phyloP scores from a whole-genome alignment of 2,888 invertebrate species.

The Stenolophus ochropezus region DNA sequence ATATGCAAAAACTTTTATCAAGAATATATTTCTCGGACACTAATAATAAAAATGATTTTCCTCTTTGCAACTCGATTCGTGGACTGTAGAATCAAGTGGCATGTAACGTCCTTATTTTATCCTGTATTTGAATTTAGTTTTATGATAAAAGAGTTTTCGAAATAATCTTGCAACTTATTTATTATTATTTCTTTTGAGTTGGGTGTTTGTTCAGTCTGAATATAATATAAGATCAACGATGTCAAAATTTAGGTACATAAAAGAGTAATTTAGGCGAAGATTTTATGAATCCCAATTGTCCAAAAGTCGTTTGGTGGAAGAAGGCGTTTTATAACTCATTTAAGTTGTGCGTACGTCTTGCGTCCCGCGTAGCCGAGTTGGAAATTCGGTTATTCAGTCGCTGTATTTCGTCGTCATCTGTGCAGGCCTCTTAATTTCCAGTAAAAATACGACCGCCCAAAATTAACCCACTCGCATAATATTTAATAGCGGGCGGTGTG shows the following conservation, averaged over 20 bases:
- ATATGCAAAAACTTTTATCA: no score
- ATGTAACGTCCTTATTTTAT: no score
- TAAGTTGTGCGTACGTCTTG: not conserved
- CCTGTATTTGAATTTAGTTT: no score
- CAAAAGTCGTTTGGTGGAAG: constrained; percentile 15
- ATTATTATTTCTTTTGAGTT: no score
- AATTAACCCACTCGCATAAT: constrained; percentile 42
- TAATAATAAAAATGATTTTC: no score
- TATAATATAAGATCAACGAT: not conserved
- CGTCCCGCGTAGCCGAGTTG: not conserved
- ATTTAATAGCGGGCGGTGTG: constrained; percentile 48
- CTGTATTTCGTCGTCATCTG: constrained; percentile 41
- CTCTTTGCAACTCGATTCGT: no score
- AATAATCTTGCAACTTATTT: no score
- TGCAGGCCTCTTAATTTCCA: constrained; percentile 23
- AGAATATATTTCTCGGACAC: no score
- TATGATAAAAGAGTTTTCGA: no score
- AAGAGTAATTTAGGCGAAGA: constrained; percentile 2
- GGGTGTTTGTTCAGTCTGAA: not conserved
- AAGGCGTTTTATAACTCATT: constrained; percentile 43
- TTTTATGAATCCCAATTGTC: constrained; percentile 45
- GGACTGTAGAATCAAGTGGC: no score
- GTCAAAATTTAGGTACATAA: constrained; percentile 8
- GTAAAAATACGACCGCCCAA: constrained; percentile 52
- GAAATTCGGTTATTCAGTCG: constrained; percentile 40